A percentile compares a stretch with the other conserved stretches of the same genome.
Evolutionary conservation across 2,797 vertebrate species (phyloP).

Genomic region (Spondyliosoma cantharus): DNA sequence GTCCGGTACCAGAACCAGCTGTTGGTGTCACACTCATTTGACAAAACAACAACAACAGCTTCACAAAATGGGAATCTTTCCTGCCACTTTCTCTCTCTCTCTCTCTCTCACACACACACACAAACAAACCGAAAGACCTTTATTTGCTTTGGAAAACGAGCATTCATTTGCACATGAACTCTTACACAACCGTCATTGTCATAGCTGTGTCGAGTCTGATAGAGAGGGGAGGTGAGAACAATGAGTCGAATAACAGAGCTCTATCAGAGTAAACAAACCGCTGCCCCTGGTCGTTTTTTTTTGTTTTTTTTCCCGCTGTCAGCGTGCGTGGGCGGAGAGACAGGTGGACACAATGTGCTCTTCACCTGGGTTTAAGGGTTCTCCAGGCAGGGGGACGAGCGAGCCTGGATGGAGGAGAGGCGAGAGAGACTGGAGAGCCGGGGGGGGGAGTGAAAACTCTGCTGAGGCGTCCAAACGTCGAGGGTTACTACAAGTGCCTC

Average conservation of each 20-base stretch:
- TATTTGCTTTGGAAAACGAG: constrained; percentile 40
- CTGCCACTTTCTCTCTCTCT: not conserved
- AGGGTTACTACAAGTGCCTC: constrained; percentile 2
- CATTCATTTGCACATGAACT: constrained; percentile 72
- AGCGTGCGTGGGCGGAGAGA: constrained; percentile 72
- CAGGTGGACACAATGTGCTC: constrained; percentile 76
- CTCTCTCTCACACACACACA: constrained; percentile 1
- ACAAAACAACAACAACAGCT: constrained; percentile 43
- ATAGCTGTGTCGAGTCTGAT: constrained; percentile 55
- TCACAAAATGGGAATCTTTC: constrained; percentile 42
- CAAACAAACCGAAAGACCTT: constrained; percentile 32
- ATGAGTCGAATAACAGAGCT: constrained; percentile 67
- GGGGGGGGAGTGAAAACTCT: constrained; percentile 24
- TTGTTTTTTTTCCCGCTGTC: constrained; percentile 29
- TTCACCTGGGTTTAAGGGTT: constrained; percentile 75
- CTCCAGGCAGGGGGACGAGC: constrained; percentile 63
- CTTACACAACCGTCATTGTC: constrained; percentile 68
- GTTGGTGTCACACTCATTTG: constrained; percentile 28
- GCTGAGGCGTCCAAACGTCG: constrained; percentile 27
- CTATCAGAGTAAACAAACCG: constrained; percentile 76
- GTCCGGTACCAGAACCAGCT: constrained; percentile 14
- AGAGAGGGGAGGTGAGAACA: constrained; percentile 70
- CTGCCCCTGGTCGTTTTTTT: constrained; percentile 35
- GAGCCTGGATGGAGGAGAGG: constrained; percentile 27
- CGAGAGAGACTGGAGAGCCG: constrained; percentile 16